Evolutionary conservation across 2,113 vertebrate species (phyloP).

Genomic region (Neotragus moschatus): DNA sequence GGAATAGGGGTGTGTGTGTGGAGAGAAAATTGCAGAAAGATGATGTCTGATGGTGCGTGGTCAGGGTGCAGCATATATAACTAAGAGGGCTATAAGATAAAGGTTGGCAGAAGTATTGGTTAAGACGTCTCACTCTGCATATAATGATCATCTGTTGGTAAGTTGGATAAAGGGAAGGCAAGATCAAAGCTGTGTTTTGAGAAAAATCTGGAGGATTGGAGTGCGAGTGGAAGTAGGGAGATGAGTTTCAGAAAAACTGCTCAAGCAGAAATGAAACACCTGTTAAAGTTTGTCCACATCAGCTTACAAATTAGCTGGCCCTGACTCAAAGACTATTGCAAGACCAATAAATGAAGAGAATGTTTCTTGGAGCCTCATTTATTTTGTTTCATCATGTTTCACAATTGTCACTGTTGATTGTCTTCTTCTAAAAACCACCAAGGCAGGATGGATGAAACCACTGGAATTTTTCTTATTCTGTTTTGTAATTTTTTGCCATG

Average conservation of each 20-base stretch:
- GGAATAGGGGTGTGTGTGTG: neutral
- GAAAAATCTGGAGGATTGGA: neutral
- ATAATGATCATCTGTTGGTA: neutral
- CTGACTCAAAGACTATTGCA: neutral
- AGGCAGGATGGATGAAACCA: neutral
- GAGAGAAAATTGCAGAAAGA: neutral
- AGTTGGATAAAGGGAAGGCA: neutral
- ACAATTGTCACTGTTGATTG: neutral
- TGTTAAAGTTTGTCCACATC: neutral
- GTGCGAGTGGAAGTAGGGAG: neutral
- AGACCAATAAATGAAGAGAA: neutral
- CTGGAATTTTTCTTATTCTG: neutral
- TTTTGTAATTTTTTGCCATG: neutral
- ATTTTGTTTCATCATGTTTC: conserved; percentile 24
- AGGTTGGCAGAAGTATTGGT: no score
- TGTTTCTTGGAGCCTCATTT: conserved; percentile 8
- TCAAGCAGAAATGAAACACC: conserved; percentile 30
- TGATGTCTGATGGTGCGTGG: neutral
- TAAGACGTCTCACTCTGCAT: neutral
- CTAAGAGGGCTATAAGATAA: neutral
- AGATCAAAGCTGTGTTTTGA: neutral
- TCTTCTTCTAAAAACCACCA: neutral
- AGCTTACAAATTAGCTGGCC: neutral
- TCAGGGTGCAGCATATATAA: neutral
- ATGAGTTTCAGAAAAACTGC: neutral